These are phyloP conservation scores for Lamproptera curius DNA, from an alignment of 2,888 invertebrate species.

Conservation along the genomic window DNA sequence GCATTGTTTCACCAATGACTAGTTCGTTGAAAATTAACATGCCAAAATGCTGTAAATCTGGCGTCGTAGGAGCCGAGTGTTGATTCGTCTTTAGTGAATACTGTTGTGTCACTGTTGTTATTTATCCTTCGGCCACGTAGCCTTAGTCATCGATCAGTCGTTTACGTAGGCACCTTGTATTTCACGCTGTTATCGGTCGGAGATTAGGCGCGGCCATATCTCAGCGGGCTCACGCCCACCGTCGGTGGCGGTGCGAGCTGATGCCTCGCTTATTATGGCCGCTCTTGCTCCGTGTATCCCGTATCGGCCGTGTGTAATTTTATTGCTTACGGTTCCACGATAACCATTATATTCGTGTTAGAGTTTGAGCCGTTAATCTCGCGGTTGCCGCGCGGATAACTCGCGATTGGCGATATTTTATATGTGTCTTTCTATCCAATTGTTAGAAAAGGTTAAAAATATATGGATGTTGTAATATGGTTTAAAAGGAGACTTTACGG, in stretches of 20 bases:
- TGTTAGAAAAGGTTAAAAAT: too few species aligned
- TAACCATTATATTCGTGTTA: slow-evolving; percentile 1
- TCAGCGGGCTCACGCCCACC: slow-evolving; percentile 52
- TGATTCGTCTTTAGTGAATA: slow-evolving; percentile 13
- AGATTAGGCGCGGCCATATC: slow-evolving; percentile 56
- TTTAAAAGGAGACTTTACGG: too few species aligned
- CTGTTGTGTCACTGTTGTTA: slow-evolving; percentile 12
- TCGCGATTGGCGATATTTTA: too few species aligned
- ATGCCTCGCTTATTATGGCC: slow-evolving; percentile 17
- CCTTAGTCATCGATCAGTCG: slow-evolving; percentile 33
- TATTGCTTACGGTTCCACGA: slow-evolving; percentile 9
- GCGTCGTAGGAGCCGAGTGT: neutral
- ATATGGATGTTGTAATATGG: too few species aligned
- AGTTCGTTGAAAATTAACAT: too few species aligned
- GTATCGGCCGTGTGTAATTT: slow-evolving; percentile 15
- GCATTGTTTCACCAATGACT: too few species aligned
- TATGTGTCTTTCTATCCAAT: too few species aligned
- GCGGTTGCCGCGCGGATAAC: too few species aligned
- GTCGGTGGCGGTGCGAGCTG: slow-evolving; percentile 35
- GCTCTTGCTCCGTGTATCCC: slow-evolving; percentile 9
- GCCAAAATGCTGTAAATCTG: too few species aligned
- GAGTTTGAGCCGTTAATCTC: too few species aligned
- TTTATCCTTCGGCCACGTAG: slow-evolving; percentile 13
- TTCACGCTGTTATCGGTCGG: slow-evolving; percentile 53
- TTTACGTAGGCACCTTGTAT: slow-evolving; percentile 36